phyloP scores from a whole-genome alignment of 2,888 invertebrate genomes.

The Heliconius charithonia region DNA sequence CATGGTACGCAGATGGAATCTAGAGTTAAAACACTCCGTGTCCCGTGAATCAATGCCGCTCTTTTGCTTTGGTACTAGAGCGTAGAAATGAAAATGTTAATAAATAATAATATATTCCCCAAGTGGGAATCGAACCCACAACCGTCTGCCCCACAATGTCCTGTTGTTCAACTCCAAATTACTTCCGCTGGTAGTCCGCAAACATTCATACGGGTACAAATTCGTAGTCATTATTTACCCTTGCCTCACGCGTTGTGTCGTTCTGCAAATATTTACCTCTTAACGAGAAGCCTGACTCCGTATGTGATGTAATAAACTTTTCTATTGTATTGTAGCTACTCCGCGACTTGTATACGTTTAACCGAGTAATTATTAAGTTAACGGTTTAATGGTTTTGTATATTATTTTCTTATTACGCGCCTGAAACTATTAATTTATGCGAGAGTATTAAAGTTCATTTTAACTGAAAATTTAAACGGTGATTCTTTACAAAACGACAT shows the following conservation, averaged over 20 bases:
- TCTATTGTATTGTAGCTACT: constrained; percentile 72
- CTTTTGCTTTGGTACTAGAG: too few species aligned
- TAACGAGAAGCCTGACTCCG: constrained; percentile 78
- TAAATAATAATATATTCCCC: too few species aligned
- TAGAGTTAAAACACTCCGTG: too few species aligned
- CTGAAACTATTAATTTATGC: neutral
- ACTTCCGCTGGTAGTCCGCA: constrained; percentile 77
- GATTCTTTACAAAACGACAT: too few species aligned
- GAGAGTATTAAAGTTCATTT: neutral
- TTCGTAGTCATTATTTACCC: constrained; percentile 77
- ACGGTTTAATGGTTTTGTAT: constrained; percentile 55
- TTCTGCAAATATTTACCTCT: constrained; percentile 76
- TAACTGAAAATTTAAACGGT: neutral
- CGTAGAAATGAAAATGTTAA: too few species aligned
- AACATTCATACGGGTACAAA: constrained; percentile 77
- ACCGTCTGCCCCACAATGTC: too few species aligned
- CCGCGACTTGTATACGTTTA: constrained; percentile 60
- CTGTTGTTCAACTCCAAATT: constrained; percentile 79
- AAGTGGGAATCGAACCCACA: too few species aligned
- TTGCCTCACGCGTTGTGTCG: constrained; percentile 70
- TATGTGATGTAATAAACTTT: constrained; percentile 76
- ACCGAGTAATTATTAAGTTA: constrained; percentile 56
- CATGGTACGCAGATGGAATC: too few species aligned
- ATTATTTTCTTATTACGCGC: neutral
- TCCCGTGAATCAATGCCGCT: too few species aligned